Base-by-base conservation (phyloP, 2,888 invertebrate genomes). In the Drosophila emarginata region DNA sequence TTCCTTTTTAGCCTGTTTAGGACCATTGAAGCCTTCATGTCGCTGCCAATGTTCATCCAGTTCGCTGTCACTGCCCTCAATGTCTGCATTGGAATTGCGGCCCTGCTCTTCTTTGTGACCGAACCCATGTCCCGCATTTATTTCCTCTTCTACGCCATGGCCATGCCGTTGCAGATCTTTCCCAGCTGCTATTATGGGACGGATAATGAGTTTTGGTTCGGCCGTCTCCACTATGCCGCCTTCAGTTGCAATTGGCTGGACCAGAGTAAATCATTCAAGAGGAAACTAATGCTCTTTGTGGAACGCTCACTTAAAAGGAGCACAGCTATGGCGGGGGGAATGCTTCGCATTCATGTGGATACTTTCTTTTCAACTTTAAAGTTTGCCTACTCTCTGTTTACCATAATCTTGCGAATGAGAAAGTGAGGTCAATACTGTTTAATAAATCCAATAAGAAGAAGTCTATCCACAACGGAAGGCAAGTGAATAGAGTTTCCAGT, bases 131-230 rank as follows among this genome's bases (percentile, higher is more conserved):
- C 74, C 2, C 59, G 73, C 2, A 6, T 71, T 2, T 89, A 88
- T 7, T 76, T 85, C 28, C 53, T 74, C 1, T 69, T 78, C 3
- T 89, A 79, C 51, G 57, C 69, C 0, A 0, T 78, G 3, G 76
- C 72, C 0, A 72, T 84, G 59, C 65, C 74, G 0, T 14, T 90
- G 21, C 67, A 90, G 64, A 78, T 80, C 12, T 90, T 84, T 61
- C 90, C 90, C 4, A 77, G 67, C n/a, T 90, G 89, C 45, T 89
- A 84, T 61, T 89, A 77, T 37, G 90, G 88, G 58, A 89, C 87
- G 4, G 74, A 79, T 5, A 73, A 77, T 9, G 79, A 88, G 45
- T 23, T 66, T 15, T 71, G 67, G 62, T 79, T 90, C 3, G 76
- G 72, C 0, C 68, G 74, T 4, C 59, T 89, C 0, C 80, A 74